Conservation (phyloP, 2,113 vertebrate genomes). For the Entelurus aequoreus region DNA sequence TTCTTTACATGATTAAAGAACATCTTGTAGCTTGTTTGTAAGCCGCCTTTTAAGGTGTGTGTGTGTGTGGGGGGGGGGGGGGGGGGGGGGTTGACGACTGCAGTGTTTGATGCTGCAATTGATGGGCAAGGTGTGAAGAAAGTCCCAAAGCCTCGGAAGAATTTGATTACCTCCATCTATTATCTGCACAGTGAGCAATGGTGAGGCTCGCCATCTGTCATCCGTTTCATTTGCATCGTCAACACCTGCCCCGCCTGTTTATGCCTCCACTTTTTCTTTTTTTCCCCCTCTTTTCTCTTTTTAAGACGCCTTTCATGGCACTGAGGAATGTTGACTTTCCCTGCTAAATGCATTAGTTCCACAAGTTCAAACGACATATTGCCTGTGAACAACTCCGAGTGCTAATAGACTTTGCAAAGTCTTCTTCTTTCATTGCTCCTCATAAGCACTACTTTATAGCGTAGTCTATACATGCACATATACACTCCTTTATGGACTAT, state of each 20-base stretch:
- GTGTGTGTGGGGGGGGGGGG: not conserved
- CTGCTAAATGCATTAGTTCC: conserved; percentile 92
- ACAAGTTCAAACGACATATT: conserved; percentile 76
- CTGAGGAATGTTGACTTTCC: conserved; percentile 85
- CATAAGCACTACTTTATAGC: not conserved
- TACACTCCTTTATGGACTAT: not conserved
- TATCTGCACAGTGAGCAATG: conserved; percentile 95
- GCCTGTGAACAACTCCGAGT: conserved; percentile 48
- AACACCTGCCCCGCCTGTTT: conserved; percentile 99
- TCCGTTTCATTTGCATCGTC: conserved; percentile 99
- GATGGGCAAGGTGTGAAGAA: conserved; percentile 94
- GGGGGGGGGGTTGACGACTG: conserved; percentile 30
- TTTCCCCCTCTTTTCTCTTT: conserved; percentile 27
- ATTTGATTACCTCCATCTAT: conserved; percentile 99
- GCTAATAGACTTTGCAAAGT: conserved; percentile 44
- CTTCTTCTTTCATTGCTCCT: conserved; percentile 28
- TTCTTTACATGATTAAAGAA: conserved; percentile 19
- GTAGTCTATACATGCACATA: not conserved
- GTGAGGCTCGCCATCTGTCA: conserved; percentile 98
- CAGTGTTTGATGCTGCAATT: conserved; percentile 75
- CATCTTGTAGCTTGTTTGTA: conserved; percentile 47
- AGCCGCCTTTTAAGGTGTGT: conserved; percentile 32
- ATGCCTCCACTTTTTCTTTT: conserved; percentile 80
- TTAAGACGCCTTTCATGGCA: conserved; percentile 89
- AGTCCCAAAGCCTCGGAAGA: conserved; percentile 96